phyloP scores from a whole-genome alignment of 1,140 invertebrate genomes.

The Tyrophagus putrescentiae region DNA sequence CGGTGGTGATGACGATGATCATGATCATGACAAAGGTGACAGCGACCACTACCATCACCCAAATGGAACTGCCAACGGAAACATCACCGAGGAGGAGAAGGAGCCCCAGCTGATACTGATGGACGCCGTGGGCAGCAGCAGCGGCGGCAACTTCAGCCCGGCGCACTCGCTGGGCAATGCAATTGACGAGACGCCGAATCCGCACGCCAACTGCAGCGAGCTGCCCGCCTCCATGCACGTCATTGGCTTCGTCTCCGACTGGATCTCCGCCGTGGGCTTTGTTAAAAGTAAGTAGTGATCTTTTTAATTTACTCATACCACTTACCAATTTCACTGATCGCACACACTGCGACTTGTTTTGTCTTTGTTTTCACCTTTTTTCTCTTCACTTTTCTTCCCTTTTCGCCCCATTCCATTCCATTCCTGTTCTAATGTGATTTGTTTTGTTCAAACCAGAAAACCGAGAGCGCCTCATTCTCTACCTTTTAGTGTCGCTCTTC shows the following conservation, averaged over 20 bases:
- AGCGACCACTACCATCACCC: not conserved
- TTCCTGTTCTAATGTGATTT: constrained; percentile 16
- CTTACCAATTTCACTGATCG: constrained; percentile 13
- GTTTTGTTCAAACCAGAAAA: constrained; percentile 45
- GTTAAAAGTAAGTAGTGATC: constrained; percentile 40
- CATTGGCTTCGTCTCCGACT: constrained; percentile 47
- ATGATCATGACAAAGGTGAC: not conserved
- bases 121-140: too few species aligned
- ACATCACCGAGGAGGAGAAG: not conserved
- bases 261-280: constrained; percentile 44
- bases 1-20: not conserved
- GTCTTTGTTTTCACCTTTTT: constrained; percentile 25
- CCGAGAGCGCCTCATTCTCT: constrained; percentile 57
- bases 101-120: not conserved
- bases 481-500: constrained; percentile 53
- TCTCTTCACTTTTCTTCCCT: constrained; percentile 27
- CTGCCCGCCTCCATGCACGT: constrained; percentile 27
- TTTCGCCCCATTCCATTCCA: not conserved
- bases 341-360: constrained; percentile 3
- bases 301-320: not conserved
- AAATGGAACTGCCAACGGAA: not conserved
- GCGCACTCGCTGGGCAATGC: not conserved
- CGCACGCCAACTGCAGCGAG: not conserved
- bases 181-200: not conserved
- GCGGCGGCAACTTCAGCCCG: not conserved